Percentiles rank a stretch among this genome's conserved stretches.
These are phyloP conservation scores for Balearica regulorum DNA, from an alignment of 2,797 vertebrate species.

Conservation along the genomic window DNA sequence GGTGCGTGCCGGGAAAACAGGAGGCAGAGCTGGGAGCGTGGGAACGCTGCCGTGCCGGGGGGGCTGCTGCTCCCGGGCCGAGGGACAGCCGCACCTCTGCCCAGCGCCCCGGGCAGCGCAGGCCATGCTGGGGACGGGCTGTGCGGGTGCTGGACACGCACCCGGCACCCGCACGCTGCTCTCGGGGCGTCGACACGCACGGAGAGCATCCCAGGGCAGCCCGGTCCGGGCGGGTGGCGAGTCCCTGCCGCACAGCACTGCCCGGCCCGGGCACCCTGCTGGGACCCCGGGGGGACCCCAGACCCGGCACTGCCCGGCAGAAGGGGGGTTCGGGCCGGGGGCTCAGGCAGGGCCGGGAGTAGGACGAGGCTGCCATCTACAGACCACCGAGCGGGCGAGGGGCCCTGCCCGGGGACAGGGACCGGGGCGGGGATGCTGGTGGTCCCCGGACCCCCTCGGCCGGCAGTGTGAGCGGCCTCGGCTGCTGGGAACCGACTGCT, in stretches of 20 bases:
- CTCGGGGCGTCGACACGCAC: neutral
- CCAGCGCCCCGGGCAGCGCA: too few relatives aligned
- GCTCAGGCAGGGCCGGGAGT: neutral
- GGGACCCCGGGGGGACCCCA: neutral
- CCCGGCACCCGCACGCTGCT: rapidly evolving
- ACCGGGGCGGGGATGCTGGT: neutral
- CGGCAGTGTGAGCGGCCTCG: rapidly evolving
- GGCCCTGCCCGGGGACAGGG: neutral
- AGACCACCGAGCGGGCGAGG: neutral
- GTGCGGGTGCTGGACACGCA: neutral
- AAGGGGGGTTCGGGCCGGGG: neutral
- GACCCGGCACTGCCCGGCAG: neutral
- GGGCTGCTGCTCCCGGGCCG: too few relatives aligned
- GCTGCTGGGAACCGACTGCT: neutral
- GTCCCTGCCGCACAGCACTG: neutral
- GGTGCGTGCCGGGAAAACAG: neutral
- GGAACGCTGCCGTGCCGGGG: neutral
- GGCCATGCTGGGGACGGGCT: neutral
- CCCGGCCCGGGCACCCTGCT: neutral
- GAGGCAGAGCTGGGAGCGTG: neutral
- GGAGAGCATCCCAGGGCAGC: neutral
- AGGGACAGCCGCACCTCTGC: neutral
- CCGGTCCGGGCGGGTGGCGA: neutral
- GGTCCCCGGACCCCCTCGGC: neutral
- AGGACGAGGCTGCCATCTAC: neutral